Evolutionary conservation across 2,888 invertebrate genomes (phyloP), one percentile per base, ranked within the genome.

Genomic region (Dasypogon diadema): DNA sequence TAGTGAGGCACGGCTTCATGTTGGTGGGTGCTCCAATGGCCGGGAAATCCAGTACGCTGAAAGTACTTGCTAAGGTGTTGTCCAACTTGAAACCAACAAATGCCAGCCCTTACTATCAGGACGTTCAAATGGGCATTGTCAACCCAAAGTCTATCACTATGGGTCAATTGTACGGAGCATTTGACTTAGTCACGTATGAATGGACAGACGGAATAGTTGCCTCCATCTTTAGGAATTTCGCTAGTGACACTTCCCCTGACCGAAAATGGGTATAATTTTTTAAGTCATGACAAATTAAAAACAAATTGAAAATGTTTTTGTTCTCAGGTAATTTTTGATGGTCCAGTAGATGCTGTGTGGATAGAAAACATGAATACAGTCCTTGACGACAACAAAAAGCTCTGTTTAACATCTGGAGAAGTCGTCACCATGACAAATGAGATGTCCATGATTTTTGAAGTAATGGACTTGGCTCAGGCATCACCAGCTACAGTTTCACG

Each of bases 121-220:
- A 89, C 79, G 93, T 94, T 1, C 89, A 89, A 65, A 93, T 91
- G 85, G 91, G 92, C 81, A 93, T 94, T 8, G 90, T 98, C 63
- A 98, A 97, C 87, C 98, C 98, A 0, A 98, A 97, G 87, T 90
- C 97, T 0, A 92, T 98, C 65, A 96, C 96, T 1, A 93, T 96
- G 92, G 95, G 94, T 12, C 96, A 97, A 83, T 86, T 98, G 16
- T 98, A 96, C 83, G 97, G 97, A 1, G 93, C 93, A 79, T 96
- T 97, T 84, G 96, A 98, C 87, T 93, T 94, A 0, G 89, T 94
- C 60, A 95, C 97, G 0, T 95, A 95, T 80, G 97, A 97, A 87
- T 96, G 96, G 95, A 92, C 91, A 0, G 96, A 96, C 84, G 96
- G 96, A 4, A 91, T 97, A 30, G 92, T 94, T 37, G 92, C 95